Evolutionary conservation across 2,888 invertebrate genomes (phyloP), one percentile per base, ranked within the genome.

Genomic region (Nesidiocoris tenuis): DNA sequence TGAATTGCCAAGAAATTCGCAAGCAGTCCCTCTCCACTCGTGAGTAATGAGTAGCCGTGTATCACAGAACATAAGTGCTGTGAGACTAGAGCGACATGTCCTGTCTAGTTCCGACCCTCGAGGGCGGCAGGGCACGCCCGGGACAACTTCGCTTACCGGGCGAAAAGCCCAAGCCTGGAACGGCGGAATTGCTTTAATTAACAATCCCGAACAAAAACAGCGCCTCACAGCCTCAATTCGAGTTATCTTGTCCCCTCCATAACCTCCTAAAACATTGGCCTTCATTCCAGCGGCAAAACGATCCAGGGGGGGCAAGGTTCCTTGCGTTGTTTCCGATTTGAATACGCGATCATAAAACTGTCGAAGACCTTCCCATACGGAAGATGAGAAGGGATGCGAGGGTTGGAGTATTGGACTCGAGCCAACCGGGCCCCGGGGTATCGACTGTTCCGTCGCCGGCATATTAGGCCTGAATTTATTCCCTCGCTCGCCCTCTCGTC

Each of bases 281-380:
- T 7, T 3, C n/a, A n/a, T n/a, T n/a, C 5, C 39, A 7, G 39
- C 39, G 39, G 39, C 5, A 39, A 39, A 39, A 39, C 39, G 39
- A 39, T 39, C 39, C 39, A 39, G 12, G 12, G 25, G 59, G 70
- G 57, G 59, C 57, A 70, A 70, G 59, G 70, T 17, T 9, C 23
- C 59, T 59, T 59, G 72, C 54, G 61, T 72, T 72, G 72, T 72
- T 72, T 72, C 72, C 54, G 23, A 72, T 72, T 72, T 72, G 72
- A 72, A 72, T 72, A 72, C 63, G 54, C n/a, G 24, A 61, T 17
- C 61, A 25, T 71, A 71, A 61, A 72, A 72, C 72, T 72, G 72
- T 72, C 72, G 61, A 61, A 18, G 19, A 22, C 18, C 55, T 57
- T 22, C 22, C 17, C 19, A 19, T 17, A 19, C 17, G 19, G 19